These are phyloP conservation scores for Patiria miniata DNA, from an alignment of 35 echinoderm and acorn worm genomes.

Conservation along the genomic window DNA sequence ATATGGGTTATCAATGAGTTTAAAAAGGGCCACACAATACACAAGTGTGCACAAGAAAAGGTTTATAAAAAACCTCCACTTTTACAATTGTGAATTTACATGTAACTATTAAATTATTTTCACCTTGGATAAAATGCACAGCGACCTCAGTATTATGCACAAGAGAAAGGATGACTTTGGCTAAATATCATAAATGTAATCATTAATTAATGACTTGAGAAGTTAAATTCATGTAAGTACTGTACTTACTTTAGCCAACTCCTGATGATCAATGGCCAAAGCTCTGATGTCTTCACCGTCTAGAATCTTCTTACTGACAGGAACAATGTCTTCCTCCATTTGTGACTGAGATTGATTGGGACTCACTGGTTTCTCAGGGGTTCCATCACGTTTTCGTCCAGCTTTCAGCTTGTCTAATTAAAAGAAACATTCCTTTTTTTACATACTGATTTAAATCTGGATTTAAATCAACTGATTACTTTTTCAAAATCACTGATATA, in stretches of 20 bases:
- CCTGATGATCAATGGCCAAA: conserved; percentile 77
- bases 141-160: no score
- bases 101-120: neutral
- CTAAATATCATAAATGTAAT: no score
- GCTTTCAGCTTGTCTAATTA: conserved; percentile 79
- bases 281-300: conserved; percentile 99
- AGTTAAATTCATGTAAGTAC: no score
- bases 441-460: neutral
- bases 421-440: no score
- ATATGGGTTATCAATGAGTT: no score
- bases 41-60: no score
- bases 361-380: conserved; percentile 90
- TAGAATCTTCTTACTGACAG: conserved; percentile 80
- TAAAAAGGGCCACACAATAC: no score
- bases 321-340: conserved; percentile 66
- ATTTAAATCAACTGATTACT: neutral
- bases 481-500: neutral
- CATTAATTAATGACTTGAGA: no score
- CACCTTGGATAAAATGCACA: no score
- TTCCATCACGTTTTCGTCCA: conserved; percentile 79
- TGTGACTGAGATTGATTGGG: conserved; percentile 82
- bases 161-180: no score
- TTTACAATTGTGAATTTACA: no score
- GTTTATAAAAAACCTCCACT: no score
- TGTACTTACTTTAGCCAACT: conserved; percentile 74